Evolutionary conservation across 2,797 vertebrate genomes (phyloP), one percentile per base, ranked within the genome.

Genomic region (Lagorchestes hirsutus): DNA sequence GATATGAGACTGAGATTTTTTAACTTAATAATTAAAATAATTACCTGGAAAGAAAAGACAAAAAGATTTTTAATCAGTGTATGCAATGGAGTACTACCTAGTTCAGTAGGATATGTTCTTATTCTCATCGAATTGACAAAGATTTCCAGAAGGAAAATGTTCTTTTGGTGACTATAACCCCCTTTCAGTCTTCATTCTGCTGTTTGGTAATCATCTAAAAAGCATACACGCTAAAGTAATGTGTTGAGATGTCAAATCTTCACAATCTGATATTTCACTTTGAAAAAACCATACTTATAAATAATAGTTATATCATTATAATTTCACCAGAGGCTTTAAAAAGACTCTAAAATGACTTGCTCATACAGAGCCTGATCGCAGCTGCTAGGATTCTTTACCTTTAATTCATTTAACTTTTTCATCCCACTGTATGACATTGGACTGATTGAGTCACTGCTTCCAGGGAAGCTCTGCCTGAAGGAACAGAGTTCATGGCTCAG

Each of bases 61-160:
- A 16, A 74, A 93, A 52, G 96, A 95, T 97, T 94, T 55, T 94
- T 57, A 96, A 67, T 91, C 90, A 90, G 5, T 94, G 2, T 93
- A 40, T 14, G 29, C 59, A 93, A 56, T 50, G 91, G 34, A 93
- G 55, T 10, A 40, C 31, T 93, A 91, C 67, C 34, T 90, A 55
- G 28, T 96, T 93, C 16, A 57, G 93, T 94, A 93, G 5, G 93
- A 9, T 2, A 55, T 95, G 54, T 93, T 90, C 82, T 55, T 67
- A 94, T 29, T 96, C 56, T 24, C 16, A 59, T 40, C 93, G 96
- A 96, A 93, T n/a, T 54, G 92, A 90, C 50, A 54, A 93, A 92
- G 55, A 96, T 90, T 56, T 31, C 91, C 92, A 94, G 31, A 92
- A 92, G 29, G 62, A 27, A 58, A 40, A 55, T 28, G 9, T 74